These are phyloP conservation scores for Apus apus DNA, from an alignment of 2,113 vertebrate species.

Conservation along the genomic window DNA sequence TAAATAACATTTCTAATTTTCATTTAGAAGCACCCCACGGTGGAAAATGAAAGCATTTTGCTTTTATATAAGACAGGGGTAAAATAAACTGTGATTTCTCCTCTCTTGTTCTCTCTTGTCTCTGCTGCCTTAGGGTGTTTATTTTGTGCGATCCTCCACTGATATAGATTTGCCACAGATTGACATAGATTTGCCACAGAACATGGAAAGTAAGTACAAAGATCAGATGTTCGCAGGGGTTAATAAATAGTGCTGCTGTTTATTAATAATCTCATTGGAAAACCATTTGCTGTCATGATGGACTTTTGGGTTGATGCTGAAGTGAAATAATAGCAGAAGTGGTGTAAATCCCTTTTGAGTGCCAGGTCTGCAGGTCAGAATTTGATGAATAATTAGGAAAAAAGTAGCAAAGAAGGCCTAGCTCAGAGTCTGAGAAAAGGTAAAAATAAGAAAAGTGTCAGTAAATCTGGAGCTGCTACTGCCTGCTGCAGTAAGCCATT, in stretches of 20 bases:
- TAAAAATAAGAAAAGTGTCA: background rate
- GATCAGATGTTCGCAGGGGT: background rate
- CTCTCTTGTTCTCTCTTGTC: background rate
- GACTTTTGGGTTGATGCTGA: background rate
- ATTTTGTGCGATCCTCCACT: background rate
- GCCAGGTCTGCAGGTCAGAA: background rate
- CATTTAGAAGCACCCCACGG: background rate
- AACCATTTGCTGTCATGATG: background rate
- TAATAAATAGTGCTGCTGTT: background rate
- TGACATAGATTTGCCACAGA: background rate
- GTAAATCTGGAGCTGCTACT: background rate
- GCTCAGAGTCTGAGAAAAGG: background rate
- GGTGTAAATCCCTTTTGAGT: background rate
- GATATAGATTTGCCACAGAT: background rate
- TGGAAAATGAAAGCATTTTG: background rate
- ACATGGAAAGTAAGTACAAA: background rate
- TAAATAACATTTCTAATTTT: background rate
- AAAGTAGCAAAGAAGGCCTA: background rate
- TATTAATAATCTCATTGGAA: background rate
- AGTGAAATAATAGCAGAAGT: background rate
- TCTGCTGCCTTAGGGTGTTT: background rate
- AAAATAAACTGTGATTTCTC: background rate
- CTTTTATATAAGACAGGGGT: background rate
- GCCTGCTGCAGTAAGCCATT: background rate
- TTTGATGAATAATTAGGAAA: background rate